phyloP scores from a whole-genome alignment of 2,113 vertebrate species.

The Lonchura striata region DNA sequence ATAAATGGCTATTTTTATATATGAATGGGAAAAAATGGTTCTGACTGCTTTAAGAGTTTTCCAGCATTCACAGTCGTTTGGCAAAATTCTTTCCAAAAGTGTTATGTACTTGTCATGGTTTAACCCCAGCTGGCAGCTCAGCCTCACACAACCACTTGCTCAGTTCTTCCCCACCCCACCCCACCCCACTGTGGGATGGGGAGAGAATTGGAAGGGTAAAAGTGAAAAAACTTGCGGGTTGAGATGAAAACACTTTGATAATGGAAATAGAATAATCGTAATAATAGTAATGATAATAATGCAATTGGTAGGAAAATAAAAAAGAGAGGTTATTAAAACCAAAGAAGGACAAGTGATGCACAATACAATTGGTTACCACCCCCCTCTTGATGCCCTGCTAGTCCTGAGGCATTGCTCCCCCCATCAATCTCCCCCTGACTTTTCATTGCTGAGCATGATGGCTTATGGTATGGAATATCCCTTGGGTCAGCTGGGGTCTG shows the following conservation, averaged over 20 bases:
- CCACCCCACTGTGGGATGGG: background rate
- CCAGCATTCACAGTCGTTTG: background rate
- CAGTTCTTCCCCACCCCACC: accelerated
- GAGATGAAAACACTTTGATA: background rate
- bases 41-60: background rate
- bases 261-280: background rate
- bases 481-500: background rate
- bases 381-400: background rate
- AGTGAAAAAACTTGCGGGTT: background rate
- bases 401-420: background rate
- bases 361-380: background rate
- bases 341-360: background rate
- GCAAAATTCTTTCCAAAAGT: background rate
- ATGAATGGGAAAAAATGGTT: background rate
- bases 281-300: background rate
- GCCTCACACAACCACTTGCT: background rate
- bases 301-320: background rate
- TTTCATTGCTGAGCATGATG: background rate
- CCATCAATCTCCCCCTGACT: background rate
- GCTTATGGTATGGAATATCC: background rate
- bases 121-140: background rate
- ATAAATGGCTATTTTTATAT: background rate
- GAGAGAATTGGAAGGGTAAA: background rate
- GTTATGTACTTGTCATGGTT: background rate
- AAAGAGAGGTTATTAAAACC: background rate